Conservation (phyloP, 64 coral and sea anemone genomes). For the Stylophora pistillata region DNA sequence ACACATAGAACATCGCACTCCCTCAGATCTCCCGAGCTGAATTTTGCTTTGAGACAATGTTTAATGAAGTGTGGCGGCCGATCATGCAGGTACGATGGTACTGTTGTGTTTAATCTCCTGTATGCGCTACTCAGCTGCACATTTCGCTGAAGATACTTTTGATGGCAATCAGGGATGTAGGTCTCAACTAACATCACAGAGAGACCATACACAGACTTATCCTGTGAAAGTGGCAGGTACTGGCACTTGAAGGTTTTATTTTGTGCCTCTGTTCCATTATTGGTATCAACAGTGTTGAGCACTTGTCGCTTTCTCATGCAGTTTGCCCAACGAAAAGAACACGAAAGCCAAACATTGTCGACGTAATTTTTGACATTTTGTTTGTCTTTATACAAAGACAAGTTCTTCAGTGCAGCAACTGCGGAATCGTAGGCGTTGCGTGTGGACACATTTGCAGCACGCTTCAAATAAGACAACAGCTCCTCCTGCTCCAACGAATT, state of each 20-base stretch:
- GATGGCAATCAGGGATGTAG: slow-evolving; percentile 43
- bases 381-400: neutral
- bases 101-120: neutral
- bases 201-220: slow-evolving; percentile 39
- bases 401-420: neutral
- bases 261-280: slow-evolving; percentile 52
- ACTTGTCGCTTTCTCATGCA: slow-evolving; percentile 12
- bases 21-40: neutral
- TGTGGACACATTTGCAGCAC: neutral
- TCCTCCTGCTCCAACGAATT: neutral
- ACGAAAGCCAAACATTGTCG: slow-evolving; percentile 33
- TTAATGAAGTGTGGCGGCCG: slow-evolving; percentile 24
- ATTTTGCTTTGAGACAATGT: slow-evolving; percentile 17
- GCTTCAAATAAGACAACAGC: slow-evolving; percentile 19
- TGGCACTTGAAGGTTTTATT: slow-evolving; percentile 47
- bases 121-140: slow-evolving; percentile 20
- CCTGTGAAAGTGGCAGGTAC: slow-evolving; percentile 21
- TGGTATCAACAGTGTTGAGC: slow-evolving; percentile 47
- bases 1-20: slow-evolving; percentile 10
- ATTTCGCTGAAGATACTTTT: slow-evolving; percentile 57
- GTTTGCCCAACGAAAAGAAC: neutral
- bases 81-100: slow-evolving; percentile 28
- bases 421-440: neutral
- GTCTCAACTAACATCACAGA: slow-evolving; percentile 50
- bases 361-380: too few relatives aligned